phyloP scores from a whole-genome alignment of 1,140 invertebrate species.

The Pseudomyrmex gracilis region DNA sequence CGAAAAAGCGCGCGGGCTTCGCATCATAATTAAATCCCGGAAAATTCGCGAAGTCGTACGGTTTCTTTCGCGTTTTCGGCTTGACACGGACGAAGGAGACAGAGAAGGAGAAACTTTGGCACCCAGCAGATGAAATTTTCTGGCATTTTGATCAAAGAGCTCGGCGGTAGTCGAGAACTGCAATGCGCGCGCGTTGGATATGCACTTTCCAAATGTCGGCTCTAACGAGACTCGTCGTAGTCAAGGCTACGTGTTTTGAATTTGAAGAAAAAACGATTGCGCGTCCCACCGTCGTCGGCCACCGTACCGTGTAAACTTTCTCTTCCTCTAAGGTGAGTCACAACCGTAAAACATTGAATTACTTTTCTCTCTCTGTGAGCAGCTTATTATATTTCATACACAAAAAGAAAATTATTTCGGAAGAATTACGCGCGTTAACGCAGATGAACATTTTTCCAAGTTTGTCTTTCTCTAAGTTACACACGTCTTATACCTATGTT shows the following conservation, averaged over 20 bases:
- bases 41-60: conserved; percentile 66
- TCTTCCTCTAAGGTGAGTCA: conserved; percentile 13
- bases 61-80: conserved; percentile 40
- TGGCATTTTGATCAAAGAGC: conserved; percentile 68
- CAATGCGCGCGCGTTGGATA: conserved; percentile 2
- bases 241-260: conserved; percentile 45
- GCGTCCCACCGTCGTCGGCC: conserved; percentile 1
- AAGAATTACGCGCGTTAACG: not conserved
- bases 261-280: conserved; percentile 58
- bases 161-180: conserved; percentile 1
- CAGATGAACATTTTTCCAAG: not conserved
- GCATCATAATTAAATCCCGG: conserved; percentile 68
- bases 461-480: not conserved
- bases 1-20: conserved; percentile 50
- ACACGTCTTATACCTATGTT: too few relatives aligned
- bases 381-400: conserved; percentile 3
- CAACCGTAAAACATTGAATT: conserved; percentile 40
- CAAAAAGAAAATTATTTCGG: not conserved
- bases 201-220: conserved; percentile 38
- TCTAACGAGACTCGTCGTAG: conserved; percentile 55
- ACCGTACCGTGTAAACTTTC: conserved; percentile 37
- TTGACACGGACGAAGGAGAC: conserved; percentile 15
- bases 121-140: conserved; percentile 66
- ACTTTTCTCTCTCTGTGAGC: not conserved
- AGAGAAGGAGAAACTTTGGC: conserved; percentile 57